Evolutionary conservation across 2,797 vertebrate species (phyloP), one percentile per base, ranked within the genome.

Genomic region (Tiaroga cobitis): DNA sequence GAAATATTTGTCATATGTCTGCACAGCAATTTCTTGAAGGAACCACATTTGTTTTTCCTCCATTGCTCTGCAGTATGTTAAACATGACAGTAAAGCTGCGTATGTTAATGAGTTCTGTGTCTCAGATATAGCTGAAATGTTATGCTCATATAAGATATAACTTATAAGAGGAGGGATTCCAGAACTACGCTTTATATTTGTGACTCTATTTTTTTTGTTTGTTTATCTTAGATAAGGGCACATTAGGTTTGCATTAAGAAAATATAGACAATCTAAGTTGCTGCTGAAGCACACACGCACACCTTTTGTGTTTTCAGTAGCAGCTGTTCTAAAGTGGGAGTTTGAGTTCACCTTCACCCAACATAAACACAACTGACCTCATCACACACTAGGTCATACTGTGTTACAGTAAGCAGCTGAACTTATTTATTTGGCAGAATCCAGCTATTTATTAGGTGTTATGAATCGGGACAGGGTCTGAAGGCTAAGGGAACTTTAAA

Each of bases 381-480:
- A 77, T 39, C 34, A 26, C 24, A 77, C 75, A 59, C 51, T 77
- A 34, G 51, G 75, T 59, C 24, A 39, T 39, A 77, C 51, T 59
- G 13, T 59, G 32, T 39, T 59, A 39, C 21, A 39, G 32, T 39
- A 24, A 39, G 51, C 32, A 59, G 19, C 24, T 77, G 75, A 41
- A 15, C 54, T 61, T 37, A 76, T 37, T 76, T 43, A 7, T 78
- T 79, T 73, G 69, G 39, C 39, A n/a, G 69, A 72, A 41, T 72
- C 8, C 34, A 11, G 67, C 37, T 69, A 5, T 39, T 69, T 24
- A 24, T 39, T 37, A 39, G 5, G 9, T 39, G 67, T 69, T 39
- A 19, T 18, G 26, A 34, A 19, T 67, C 2, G 1, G 32, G 16
- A 11, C 63, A 67, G 5, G 29, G 16, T 32, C 63, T 67, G 63